These are phyloP conservation scores for Auanema sp. DNA, from an alignment of 2,888 invertebrate genomes.

Conservation along the genomic window DNA sequence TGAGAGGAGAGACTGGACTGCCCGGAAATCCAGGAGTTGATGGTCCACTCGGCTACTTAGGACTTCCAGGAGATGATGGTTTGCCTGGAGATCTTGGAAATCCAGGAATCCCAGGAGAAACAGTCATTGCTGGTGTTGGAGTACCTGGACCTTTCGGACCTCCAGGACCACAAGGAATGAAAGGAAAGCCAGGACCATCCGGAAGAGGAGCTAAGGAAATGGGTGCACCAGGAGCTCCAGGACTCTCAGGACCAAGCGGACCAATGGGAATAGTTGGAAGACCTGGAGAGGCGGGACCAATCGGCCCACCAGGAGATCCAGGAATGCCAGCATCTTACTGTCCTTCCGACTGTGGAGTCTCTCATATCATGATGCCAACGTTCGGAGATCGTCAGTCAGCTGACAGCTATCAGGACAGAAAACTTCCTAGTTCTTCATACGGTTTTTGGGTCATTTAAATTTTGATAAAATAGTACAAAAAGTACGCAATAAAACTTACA, in stretches of 20 bases:
- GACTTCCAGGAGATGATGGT: conserved; percentile 45
- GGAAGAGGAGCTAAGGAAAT: conserved; percentile 36
- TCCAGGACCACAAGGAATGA: conserved; percentile 53
- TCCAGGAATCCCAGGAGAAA: conserved; percentile 50
- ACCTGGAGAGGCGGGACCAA: conserved; percentile 49
- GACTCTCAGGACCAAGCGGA: conserved; percentile 53
- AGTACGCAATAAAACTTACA: too few relatives aligned
- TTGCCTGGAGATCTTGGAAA: conserved; percentile 30
- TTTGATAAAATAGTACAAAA: too few relatives aligned
- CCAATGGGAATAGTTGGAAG: conserved; percentile 49
- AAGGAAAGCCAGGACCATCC: conserved; percentile 53
- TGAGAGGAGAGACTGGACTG: conserved; percentile 46
- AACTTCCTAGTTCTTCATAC: too few relatives aligned
- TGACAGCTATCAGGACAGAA: too few relatives aligned
- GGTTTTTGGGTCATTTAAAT: too few relatives aligned
- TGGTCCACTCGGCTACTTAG: conserved; percentile 40
- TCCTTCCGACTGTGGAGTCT: conserved; percentile 51
- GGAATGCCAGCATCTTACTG: conserved; percentile 49
- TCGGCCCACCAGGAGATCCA: conserved; percentile 61
- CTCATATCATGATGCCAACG: conserved; percentile 27
- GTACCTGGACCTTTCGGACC: conserved; percentile 58
- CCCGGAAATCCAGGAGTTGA: conserved; percentile 54
- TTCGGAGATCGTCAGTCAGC: background rate
- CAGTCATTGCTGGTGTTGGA: conserved; percentile 57
- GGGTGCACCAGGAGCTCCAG: conserved; percentile 29